Evolutionary conservation across 2,888 invertebrate genomes (phyloP).

Genomic region (Agrotis clavis): DNA sequence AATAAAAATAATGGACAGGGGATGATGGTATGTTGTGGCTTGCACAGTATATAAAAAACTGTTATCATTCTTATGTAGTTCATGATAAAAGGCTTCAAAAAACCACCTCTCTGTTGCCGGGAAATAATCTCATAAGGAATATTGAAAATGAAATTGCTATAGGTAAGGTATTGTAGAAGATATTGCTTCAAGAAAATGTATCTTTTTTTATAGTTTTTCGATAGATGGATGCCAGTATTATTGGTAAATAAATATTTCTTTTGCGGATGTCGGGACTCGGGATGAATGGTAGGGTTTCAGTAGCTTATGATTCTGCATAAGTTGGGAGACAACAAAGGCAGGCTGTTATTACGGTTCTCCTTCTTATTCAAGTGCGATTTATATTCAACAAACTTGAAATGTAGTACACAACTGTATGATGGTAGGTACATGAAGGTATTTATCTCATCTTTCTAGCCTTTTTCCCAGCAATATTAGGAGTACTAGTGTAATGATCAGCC

Average conservation of each 20-base stretch:
- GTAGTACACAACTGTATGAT: too few species aligned
- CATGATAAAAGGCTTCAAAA: slow-evolving; percentile 39
- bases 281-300: slow-evolving; percentile 33
- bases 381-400: slow-evolving; percentile 33
- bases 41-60: slow-evolving; percentile 52
- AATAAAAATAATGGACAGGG: slow-evolving; percentile 70
- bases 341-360: slow-evolving; percentile 34
- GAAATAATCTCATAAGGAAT: slow-evolving; percentile 57
- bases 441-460: too few species aligned
- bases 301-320: slow-evolving; percentile 52
- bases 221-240: slow-evolving; percentile 54
- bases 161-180: slow-evolving; percentile 50
- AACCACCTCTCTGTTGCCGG: slow-evolving; percentile 20
- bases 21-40: slow-evolving; percentile 58
- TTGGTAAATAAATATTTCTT: slow-evolving; percentile 60
- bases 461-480: too few species aligned
- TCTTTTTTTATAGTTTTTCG: slow-evolving; percentile 62
- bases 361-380: slow-evolving; percentile 51
- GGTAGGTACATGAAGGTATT: too few species aligned
- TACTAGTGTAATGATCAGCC: too few species aligned
- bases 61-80: slow-evolving; percentile 47
- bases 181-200: slow-evolving; percentile 53
- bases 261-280: slow-evolving; percentile 32
- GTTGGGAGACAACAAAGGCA: slow-evolving; percentile 38
- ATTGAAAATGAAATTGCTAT: slow-evolving; percentile 64